Conservation (phyloP, 1,140 invertebrate genomes). For the Trachymyrmex cornetzi region DNA sequence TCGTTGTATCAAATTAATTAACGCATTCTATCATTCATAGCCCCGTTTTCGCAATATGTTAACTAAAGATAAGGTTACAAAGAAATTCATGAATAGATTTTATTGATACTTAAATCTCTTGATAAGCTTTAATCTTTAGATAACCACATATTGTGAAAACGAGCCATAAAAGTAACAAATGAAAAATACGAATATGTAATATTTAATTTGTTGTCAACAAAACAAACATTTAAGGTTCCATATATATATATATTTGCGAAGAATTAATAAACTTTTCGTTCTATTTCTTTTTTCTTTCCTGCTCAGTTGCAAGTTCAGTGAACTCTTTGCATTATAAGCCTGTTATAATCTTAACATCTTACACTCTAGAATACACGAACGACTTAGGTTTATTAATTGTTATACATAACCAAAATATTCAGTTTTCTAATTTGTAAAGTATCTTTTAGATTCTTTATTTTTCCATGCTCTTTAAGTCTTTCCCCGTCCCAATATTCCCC, state of each 20-base stretch:
- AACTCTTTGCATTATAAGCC: conserved; percentile 61
- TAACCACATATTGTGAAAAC: too few relatives aligned
- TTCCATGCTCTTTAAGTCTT: conserved; percentile 75
- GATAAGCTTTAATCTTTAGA: too few relatives aligned
- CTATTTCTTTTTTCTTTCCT: conserved; percentile 56
- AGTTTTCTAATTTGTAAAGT: conserved; percentile 85
- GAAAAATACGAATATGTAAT: conserved; percentile 27
- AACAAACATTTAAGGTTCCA: conserved; percentile 39
- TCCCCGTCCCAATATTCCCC: conserved; percentile 65
- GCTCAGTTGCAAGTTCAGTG: conserved; percentile 50
- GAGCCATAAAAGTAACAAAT: conserved; percentile 6
- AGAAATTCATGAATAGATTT: too few relatives aligned
- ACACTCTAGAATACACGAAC: conserved; percentile 83
- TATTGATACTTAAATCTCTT: too few relatives aligned
- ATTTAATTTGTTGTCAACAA: conserved; percentile 26
- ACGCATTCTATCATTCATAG: conserved; percentile 21
- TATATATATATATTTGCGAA: conserved; percentile 22
- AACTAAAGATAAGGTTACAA: too few relatives aligned
- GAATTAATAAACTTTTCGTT: conserved; percentile 46
- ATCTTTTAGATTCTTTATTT: conserved; percentile 78
- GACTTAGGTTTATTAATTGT: conserved; percentile 84
- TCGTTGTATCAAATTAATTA: conserved; percentile 27
- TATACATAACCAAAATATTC: conserved; percentile 86
- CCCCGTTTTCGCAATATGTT: too few relatives aligned
- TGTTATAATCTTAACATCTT: conserved; percentile 80